phyloP scores from a whole-genome alignment of 2,888 invertebrate genomes.

The Electrophaes corylata region DNA sequence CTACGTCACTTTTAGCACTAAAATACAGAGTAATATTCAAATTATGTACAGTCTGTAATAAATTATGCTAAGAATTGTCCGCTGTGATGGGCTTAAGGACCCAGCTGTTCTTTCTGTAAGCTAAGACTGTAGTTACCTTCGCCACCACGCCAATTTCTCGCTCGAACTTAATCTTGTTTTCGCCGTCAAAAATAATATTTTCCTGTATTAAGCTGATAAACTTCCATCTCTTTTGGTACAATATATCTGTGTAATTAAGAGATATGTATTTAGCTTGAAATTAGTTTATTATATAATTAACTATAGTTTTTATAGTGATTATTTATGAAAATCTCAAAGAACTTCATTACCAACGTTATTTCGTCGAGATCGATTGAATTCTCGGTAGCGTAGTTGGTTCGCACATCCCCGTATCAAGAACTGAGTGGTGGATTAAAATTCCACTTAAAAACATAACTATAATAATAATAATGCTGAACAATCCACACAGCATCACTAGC shows the following conservation, averaged over 20 bases:
- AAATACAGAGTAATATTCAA: background rate
- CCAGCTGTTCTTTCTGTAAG: constrained; percentile 14
- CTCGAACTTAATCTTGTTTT: constrained; percentile 58
- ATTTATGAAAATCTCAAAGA: too few species aligned
- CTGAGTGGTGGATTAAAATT: too few species aligned
- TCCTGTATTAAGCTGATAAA: constrained; percentile 38
- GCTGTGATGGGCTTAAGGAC: background rate
- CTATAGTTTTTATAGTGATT: too few species aligned
- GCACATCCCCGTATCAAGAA: too few species aligned
- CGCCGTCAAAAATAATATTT: constrained; percentile 51
- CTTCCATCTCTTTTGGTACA: constrained; percentile 25
- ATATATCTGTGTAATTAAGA: constrained; percentile 19
- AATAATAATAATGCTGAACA: too few species aligned
- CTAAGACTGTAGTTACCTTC: constrained; percentile 26
- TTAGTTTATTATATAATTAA: too few species aligned
- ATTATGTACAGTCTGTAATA: background rate
- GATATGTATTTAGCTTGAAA: background rate
- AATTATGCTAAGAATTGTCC: background rate
- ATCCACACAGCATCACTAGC: too few species aligned
- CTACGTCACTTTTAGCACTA: background rate
- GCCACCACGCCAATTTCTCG: constrained; percentile 45
- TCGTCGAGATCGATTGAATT: too few species aligned
- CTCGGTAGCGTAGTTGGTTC: too few species aligned
- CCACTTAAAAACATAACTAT: too few species aligned
- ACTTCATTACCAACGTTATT: too few species aligned